Evolutionary conservation across 23 tunicate genomes (phyloP).

Genomic region (Phallusia fumigata): DNA sequence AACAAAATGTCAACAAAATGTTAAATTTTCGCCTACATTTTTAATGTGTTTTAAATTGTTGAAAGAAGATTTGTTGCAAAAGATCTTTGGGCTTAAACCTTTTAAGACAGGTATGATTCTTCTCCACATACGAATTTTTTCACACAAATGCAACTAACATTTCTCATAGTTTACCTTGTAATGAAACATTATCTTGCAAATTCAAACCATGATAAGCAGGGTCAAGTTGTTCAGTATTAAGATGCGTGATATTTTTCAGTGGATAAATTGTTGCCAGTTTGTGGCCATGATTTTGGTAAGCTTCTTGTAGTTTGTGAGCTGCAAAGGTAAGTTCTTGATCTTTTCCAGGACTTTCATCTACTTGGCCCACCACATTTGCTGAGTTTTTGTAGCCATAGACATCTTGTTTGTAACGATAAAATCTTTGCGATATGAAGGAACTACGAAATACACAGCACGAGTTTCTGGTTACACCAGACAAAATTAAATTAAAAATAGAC

Average conservation of each 20-base stretch:
- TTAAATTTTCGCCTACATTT: too few relatives aligned
- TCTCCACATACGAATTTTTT: too few relatives aligned
- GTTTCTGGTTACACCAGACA: background rate
- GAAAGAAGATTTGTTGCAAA: too few relatives aligned
- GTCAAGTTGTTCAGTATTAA: background rate
- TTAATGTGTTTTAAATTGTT: too few relatives aligned
- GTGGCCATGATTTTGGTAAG: slow-evolving; percentile 59
- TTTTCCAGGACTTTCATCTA: background rate
- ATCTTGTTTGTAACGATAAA: slow-evolving; percentile 3
- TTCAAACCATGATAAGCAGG: slow-evolving; percentile 30
- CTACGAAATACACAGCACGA: background rate
- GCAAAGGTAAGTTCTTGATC: slow-evolving; percentile 13
- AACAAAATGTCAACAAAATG: too few relatives aligned
- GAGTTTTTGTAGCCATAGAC: slow-evolving; percentile 24
- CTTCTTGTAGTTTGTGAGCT: slow-evolving; percentile 57
- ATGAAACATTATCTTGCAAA: slow-evolving; percentile 7
- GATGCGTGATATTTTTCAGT: background rate
- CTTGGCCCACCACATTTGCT: background rate
- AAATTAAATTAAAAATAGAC: background rate
- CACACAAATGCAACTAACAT: too few relatives aligned
- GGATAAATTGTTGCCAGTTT: slow-evolving; percentile 58
- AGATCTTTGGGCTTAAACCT: too few relatives aligned
- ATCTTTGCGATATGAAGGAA: background rate
- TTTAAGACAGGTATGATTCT: too few relatives aligned
- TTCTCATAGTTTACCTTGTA: too few relatives aligned